Evolutionary conservation across 92 coral and sea anemone genomes (phyloP), one percentile per base, ranked within the genome.

Genomic region (Porites divaricata): DNA sequence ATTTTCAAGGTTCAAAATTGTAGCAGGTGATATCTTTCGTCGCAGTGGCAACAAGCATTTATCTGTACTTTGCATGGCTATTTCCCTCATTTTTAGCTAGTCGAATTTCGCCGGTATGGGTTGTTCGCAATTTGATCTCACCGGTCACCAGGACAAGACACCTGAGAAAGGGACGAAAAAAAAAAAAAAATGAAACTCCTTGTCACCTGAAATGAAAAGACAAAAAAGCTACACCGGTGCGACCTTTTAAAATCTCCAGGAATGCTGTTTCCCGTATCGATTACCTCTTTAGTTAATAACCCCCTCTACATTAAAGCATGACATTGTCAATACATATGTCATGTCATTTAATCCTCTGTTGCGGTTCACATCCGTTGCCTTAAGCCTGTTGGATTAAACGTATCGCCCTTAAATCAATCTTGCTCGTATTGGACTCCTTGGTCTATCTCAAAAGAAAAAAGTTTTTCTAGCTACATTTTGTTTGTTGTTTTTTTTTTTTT

Each of bases 11-110:
- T 74, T 74, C 14, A 76, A 35, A 65, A 84, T 54, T 74, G 75
- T 23, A 4, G 81, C 75, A 41, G 88, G 67, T 28, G 88, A 67
- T 48, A 84, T 28, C 67, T 67, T 84, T 4, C 81, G 58, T 2
- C 88, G 76, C 35, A 75, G 35, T 64, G 81, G 81, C 19, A 84
- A 82, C 28, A 84, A 67, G 56, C 76, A 64, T 8, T 51, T 65
- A 4, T 76, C 82, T 10, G 88, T 2, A 19, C 35, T 84, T 52
- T 74, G 72, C 88, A 84, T 74, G 57, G 75, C 54, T 57, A 69
- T 51, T 13, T 76, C 88, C 59, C 49, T 72, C 86, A 82, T 82
- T 45, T 12, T 82, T 23, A 69, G 19, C 64, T 70, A 19, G 25
- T n/a, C 81, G 26, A 23, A 8, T 4, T n/a, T 35, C 8, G 68